Evolutionary conservation across 37 sponge, comb jelly and placozoan genomes (phyloP).

Genomic region (Beroe forskalii): DNA sequence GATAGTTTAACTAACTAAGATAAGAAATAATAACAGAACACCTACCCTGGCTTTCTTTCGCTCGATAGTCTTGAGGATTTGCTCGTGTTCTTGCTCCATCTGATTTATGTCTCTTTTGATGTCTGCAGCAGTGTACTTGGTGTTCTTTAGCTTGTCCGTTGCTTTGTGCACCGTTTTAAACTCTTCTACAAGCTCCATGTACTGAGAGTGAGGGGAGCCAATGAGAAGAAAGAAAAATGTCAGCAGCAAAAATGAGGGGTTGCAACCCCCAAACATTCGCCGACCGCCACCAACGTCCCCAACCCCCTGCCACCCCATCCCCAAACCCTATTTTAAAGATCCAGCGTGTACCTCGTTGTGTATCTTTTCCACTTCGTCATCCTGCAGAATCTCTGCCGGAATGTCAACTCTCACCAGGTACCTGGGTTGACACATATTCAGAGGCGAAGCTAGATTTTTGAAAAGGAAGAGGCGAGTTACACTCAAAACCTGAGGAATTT

Average conservation of each 20-base stretch:
- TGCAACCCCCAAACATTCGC: too few relatives aligned
- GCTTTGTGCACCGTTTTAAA: conserved; percentile 94
- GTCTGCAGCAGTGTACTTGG: conserved; percentile 82
- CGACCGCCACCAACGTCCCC: too few relatives aligned
- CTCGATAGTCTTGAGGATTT: conserved; percentile 71
- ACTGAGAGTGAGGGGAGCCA: conserved; percentile 67
- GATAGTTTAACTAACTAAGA: too few relatives aligned
- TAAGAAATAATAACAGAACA: too few relatives aligned
- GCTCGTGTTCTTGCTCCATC: conserved; percentile 97
- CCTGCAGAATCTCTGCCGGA: conserved; percentile 84
- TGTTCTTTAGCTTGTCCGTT: conserved; percentile 75
- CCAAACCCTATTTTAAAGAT: too few relatives aligned
- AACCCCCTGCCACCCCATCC: too few relatives aligned
- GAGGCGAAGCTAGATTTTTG: too few relatives aligned
- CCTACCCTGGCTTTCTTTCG: conserved; percentile 43
- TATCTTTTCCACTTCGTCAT: conserved; percentile 72
- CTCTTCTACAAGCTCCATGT: conserved; percentile 78
- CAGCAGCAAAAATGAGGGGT: too few relatives aligned
- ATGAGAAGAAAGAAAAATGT: too few relatives aligned
- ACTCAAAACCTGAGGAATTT: too few relatives aligned
- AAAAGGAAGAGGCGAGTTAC: too few relatives aligned
- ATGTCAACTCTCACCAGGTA: conserved; percentile 90
- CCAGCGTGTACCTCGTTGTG: conserved; percentile 68
- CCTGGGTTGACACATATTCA: conserved; percentile 9
- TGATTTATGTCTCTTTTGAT: conserved; percentile 87